Base-by-base conservation (phyloP, 2,113 vertebrate genomes). In the Toxotes chatareus region DNA sequence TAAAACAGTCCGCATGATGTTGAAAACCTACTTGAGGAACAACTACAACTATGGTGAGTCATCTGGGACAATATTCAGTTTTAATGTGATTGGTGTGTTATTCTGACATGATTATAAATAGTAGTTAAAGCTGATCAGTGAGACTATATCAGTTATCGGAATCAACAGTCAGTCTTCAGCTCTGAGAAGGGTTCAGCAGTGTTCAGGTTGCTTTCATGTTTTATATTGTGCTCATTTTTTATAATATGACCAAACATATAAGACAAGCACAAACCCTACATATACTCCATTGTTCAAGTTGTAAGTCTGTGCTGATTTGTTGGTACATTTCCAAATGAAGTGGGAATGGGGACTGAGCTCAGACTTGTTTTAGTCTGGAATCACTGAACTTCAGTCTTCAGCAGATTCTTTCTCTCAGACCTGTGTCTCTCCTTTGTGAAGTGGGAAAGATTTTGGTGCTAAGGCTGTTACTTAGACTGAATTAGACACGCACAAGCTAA, bases 31-130 rank as follows among this genome's bases (percentile, higher is more conserved):
- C 53, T 68, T 94, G 69, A 97, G 92, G 88, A 99, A 99, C 93
- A 99, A 99, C 93, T 99, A 98, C 44, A 99, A 99, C 93, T 99
- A 99, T 0, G 98, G 98, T 99, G 90, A 96, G 96, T 83, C 19
- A 10, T 11, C 6, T 31, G 2, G n/a, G 63, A 44, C n/a, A 2
- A 1, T 21, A n/a, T 38, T 7, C 49, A 9, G 3, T 51, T 19
- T 49, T 1, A 3, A 12, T 44, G 7, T 44, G 1, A 12, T 44
- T 13, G 11, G 42, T 16, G 46, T 49, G 17, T 56, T 27, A 27
- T 27, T 51, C 49, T 51, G 19, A 17, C 19, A 19, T 49, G 7
- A 49, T 49, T 21, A 44, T 13, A 44, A 3, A 7, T 13, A 12
- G 42, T 44, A 44, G 42, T 12, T 2, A 2, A 10, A 12, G 49